Evolutionary conservation across 2,888 invertebrate species (phyloP), one percentile per base, ranked within the genome.

Genomic region (Lathronympha strigana): DNA sequence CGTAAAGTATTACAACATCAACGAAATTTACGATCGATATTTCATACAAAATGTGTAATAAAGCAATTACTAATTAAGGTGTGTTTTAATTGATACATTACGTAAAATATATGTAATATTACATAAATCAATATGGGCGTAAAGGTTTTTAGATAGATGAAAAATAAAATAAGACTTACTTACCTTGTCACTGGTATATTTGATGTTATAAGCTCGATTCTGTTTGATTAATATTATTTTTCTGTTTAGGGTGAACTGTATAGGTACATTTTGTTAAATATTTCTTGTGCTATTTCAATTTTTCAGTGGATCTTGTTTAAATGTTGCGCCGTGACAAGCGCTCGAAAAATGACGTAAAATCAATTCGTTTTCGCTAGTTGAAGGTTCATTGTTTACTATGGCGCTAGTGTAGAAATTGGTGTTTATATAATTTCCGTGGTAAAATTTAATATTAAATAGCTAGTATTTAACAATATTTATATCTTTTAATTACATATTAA

Each of bases 311-410:
- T 67, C 70, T 69, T 81, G 82, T 91, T 91, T 76, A 88, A 91
- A 91, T 89, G 88, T 90, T 88, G 87, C 90, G 90, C 91, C 86
- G 82, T 81, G 84, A 82, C 77, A 82, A 75, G 74, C 71, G 73
- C 76, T 73, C 73, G 74, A 76, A 76, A 73, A 76, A 73, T 87
- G 87, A 88, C 86, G 80, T 79, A 81, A 85, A 88, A 88, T 86
- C 86, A 82, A 89, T 87, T 75, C 67, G 54, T 71, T 67, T 87
- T 75, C 66, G 54, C 71, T 67, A 25, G 47, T 47, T 40, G 49
- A 63, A 49, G 28, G 54, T 54, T 31, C 64, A n/a, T 33, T 64
- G 40, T 62, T 33, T 51, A 62, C 36, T 38, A 31, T 63, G 57
- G 57, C 55, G 55, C 33, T 50, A 58, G 55, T 47, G 40, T 55